phyloP scores from a whole-genome alignment of 2,113 vertebrate genomes.

The Rattus rattus region DNA sequence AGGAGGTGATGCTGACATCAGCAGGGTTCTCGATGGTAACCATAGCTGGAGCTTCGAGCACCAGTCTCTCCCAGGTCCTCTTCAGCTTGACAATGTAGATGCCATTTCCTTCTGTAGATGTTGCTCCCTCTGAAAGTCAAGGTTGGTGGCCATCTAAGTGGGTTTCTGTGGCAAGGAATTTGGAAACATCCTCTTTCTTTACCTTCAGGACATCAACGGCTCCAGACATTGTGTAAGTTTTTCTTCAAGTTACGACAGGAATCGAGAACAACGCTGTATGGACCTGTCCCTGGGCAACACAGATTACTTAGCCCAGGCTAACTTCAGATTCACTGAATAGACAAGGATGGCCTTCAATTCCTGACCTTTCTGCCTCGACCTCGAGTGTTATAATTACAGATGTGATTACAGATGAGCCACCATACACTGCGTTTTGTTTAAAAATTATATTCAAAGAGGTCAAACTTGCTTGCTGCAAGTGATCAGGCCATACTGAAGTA shows the following conservation, averaged over 20 bases:
- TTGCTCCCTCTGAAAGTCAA: background rate
- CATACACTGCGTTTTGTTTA: background rate
- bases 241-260: background rate
- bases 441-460: constrained; percentile 36
- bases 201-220: background rate
- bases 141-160: background rate
- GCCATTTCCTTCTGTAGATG: background rate
- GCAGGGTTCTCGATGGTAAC: background rate
- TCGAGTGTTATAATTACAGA: background rate
- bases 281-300: no score
- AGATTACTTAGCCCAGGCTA: background rate
- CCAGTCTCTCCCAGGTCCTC: background rate
- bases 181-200: background rate
- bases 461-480: constrained; percentile 41
- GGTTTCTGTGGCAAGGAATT: background rate
- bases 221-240: background rate
- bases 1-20: background rate
- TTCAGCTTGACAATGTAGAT: background rate
- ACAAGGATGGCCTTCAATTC: background rate
- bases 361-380: background rate
- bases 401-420: background rate
- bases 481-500: background rate
- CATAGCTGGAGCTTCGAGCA: background rate
- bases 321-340: background rate
- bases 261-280: background rate